Evolutionary conservation across 2,888 invertebrate species (phyloP), one percentile per base, ranked within the genome.

Genomic region (Laspeyria flexula): DNA sequence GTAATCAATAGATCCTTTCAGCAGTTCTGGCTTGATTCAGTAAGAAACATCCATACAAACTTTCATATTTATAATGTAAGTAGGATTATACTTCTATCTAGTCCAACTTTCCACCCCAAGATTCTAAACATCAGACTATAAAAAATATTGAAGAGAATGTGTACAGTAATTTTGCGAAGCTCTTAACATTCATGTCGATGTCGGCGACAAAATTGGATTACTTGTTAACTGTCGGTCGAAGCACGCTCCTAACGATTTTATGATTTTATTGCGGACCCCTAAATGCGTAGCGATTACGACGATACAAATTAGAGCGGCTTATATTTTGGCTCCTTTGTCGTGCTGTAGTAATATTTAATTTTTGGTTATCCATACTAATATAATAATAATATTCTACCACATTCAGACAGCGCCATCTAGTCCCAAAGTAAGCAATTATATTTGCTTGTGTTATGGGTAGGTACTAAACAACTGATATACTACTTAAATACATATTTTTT

Each of bases 151-250:
- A 65, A 72, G 73, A 74, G 74, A 47, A 47, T 65, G 71, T 50
- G 73, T 74, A 61, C 55, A 65, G 68, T 87, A 86, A 90, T 88
- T 86, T 85, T 64, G 77, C 81, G 71, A 77, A 77, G 77, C 79
- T 72, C 72, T 75, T 85, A 87, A 73, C 85, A 90, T 88, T 88
- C 86, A 85, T 79, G 77, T 50, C 73, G 74, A 73, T 71, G 81
- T 75, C 80, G 78, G 69, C 77, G 71, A 63, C 78, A 75, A 90
- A 90, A 91, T 91, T 90, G 89, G 91, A 91, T 91, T 91, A 91
- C 85, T 81, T 79, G 86, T 76, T 82, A 86, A 86, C 81, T 80
- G 83, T 76, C 82, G 75, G 71, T 75, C 67, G 75, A 71, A 71
- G 75, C 68, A 68, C 70, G 73, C 72, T 65, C 69, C 71, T 84